A percentile compares a stretch with the other conserved stretches of the same genome.
phyloP scores from a whole-genome alignment of 2,113 vertebrate genomes.

The Pungitius pungitius region DNA sequence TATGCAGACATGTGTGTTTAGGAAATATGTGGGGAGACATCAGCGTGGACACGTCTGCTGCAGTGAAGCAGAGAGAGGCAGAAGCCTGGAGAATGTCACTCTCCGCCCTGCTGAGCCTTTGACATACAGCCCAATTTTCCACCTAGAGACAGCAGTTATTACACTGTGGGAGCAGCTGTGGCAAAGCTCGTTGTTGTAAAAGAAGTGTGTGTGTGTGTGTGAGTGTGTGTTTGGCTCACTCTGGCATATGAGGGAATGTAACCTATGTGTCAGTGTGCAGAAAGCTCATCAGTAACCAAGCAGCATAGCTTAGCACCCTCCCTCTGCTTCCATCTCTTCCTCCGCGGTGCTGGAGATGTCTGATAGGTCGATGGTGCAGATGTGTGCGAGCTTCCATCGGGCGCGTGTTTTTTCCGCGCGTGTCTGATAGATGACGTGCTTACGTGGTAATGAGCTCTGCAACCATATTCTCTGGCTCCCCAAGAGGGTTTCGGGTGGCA shows the following conservation, averaged over 20 bases:
- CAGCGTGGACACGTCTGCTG: slow-evolving; percentile 3
- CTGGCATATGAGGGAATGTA: slow-evolving; percentile 42
- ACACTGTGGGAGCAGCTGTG: slow-evolving; percentile 57
- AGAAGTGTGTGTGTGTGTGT: slow-evolving; percentile 15
- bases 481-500: slow-evolving; percentile 49
- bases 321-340: slow-evolving; percentile 23
- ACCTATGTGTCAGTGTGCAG: slow-evolving; percentile 64
- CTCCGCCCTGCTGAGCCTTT: slow-evolving; percentile 62
- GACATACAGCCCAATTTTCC: slow-evolving; percentile 57
- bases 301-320: slow-evolving; percentile 45
- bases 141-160: slow-evolving; percentile 54
- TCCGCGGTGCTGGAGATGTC: slow-evolving; percentile 28
- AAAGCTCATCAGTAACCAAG: slow-evolving; percentile 73
- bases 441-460: slow-evolving; percentile 55
- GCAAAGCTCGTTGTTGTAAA: slow-evolving; percentile 34
- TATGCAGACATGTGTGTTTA: no score
- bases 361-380: slow-evolving; percentile 38
- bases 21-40: slow-evolving; percentile 4
- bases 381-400: slow-evolving; percentile 30
- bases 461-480: slow-evolving; percentile 53
- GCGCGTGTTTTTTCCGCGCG: slow-evolving; percentile 40
- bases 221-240: neutral
- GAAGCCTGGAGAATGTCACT: slow-evolving; percentile 37
- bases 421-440: slow-evolving; percentile 61
- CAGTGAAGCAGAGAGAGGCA: slow-evolving; percentile 22